Evolutionary conservation across 2,113 vertebrate species (phyloP), one percentile per base, ranked within the genome.

Genomic region (Siniperca knerii): DNA sequence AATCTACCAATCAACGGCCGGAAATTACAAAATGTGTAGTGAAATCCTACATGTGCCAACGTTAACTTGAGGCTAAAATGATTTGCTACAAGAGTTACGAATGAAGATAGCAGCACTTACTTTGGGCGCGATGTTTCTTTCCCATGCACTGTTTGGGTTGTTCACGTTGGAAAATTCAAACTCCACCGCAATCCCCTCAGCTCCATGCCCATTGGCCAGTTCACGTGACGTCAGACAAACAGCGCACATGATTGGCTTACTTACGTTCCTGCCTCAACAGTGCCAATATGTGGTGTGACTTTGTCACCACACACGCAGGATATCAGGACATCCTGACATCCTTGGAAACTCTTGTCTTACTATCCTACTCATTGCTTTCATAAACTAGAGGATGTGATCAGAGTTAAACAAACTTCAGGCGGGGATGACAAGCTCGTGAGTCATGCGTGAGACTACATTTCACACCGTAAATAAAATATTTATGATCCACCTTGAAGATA

Each of bases 111-210:
- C 0, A 16, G 0, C 1, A 87, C 94, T 93, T 92, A 94, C 94
- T 91, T 93, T 90, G 54, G 82, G 94, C 92, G 93, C 94, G 90
- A 88, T 1, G 79, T 68, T 79, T 12, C 86, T 65, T 64, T 35
- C 16, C 33, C 40, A 7, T 37, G 6, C 8, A 48, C 54, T 77
- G 72, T 77, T 66, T 69, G 18, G 8, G 23, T 71, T 40, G 37
- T 18, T 73, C 77, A 68, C 25, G 71, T 86, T 65, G 13, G 23
- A 88, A 94, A 90, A 92, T 95, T 95, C 93, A 94, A 96, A 95
- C 44, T 86, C 8, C 4, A 58, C 15, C 0, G 29, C 46, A 10
- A 76, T 25, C 9, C 40, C 16, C 13, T 72, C 20, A 65, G 12
- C 55, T 64, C 4, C 23, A 18, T 0, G 18, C 23, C 37, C 25